These are phyloP conservation scores for Marronus borbonicus DNA, from an alignment of 2,888 invertebrate species.

Conservation along the genomic window DNA sequence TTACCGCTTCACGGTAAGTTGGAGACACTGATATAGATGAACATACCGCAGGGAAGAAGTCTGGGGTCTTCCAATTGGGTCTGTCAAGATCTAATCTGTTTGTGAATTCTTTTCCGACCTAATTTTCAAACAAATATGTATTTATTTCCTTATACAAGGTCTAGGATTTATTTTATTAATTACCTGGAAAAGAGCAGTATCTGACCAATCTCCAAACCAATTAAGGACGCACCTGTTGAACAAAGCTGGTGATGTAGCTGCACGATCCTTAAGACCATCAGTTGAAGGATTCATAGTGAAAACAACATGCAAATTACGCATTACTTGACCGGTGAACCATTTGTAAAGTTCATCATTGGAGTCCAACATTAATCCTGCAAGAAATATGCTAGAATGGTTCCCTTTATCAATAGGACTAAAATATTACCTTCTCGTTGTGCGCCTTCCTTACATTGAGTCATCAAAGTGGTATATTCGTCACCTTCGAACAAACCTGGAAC, in stretches of 20 bases:
- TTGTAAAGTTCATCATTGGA: constrained; percentile 99
- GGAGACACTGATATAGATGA: constrained; percentile 82
- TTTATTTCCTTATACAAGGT: too few species aligned
- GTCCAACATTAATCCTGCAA: constrained; percentile 90
- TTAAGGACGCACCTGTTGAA: constrained; percentile 99
- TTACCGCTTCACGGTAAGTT: constrained; percentile 95
- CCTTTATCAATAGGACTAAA: neutral
- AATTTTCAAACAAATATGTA: constrained; percentile 41
- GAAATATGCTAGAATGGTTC: constrained; percentile 19
- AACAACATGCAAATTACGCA: constrained; percentile 99
- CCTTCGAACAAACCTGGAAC: constrained; percentile 96
- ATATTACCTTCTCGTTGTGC: constrained; percentile 89
- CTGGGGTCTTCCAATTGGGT: constrained; percentile 88
- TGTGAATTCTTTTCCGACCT: constrained; percentile 97
- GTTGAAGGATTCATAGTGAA: constrained; percentile 99
- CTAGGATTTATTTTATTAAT: neutral
- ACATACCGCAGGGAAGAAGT: constrained; percentile 92
- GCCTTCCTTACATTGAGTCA: constrained; percentile 99
- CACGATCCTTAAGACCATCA: constrained; percentile 97
- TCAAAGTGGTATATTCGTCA: constrained; percentile 98
- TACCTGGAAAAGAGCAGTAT: constrained; percentile 93
- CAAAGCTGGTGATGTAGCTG: constrained; percentile 98
- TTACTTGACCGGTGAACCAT: constrained; percentile 99
- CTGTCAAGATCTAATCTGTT: constrained; percentile 94
- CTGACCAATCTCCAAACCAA: constrained; percentile 99